A percentile compares a stretch with the other conserved stretches of the same genome.
These are phyloP conservation scores for Carollia perspicillata DNA, from an alignment of 2,113 vertebrate genomes.

Conservation along the genomic window DNA sequence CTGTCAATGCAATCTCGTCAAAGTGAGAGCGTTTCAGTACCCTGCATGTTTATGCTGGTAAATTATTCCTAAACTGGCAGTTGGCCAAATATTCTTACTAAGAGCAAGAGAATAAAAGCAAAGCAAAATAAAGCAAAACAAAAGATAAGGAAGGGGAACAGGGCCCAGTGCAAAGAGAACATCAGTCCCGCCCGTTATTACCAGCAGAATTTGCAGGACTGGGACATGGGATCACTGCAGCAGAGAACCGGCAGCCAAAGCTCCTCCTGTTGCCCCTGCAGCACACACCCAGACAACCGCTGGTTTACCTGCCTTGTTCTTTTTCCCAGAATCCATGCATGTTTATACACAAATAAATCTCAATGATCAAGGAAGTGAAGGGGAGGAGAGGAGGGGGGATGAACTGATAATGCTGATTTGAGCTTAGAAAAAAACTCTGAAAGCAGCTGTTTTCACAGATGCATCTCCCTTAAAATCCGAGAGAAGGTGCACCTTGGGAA, in stretches of 20 bases:
- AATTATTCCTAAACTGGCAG: neutral
- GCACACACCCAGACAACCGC: neutral
- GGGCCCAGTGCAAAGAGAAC: neutral
- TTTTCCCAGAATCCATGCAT: neutral
- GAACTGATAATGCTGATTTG: neutral
- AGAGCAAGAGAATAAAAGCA: neutral
- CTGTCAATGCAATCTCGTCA: neutral
- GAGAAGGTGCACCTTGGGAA: neutral
- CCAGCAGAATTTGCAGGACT: neutral
- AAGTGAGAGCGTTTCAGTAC: neutral
- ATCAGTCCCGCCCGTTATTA: neutral
- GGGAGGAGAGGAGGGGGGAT: neutral
- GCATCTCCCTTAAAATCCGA: neutral
- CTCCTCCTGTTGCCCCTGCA: neutral
- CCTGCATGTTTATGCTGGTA: neutral
- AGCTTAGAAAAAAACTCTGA: neutral
- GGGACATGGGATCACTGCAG: neutral
- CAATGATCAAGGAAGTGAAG: neutral
- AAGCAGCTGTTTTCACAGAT: neutral
- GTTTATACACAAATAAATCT: neutral
- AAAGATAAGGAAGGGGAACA: neutral
- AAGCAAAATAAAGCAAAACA: neutral
- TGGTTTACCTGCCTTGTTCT: neutral
- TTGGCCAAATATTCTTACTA: neutral
- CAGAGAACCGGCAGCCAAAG: neutral